Conservation (phyloP, 2,888 invertebrate species). For the Rhagonycha lutea region DNA sequence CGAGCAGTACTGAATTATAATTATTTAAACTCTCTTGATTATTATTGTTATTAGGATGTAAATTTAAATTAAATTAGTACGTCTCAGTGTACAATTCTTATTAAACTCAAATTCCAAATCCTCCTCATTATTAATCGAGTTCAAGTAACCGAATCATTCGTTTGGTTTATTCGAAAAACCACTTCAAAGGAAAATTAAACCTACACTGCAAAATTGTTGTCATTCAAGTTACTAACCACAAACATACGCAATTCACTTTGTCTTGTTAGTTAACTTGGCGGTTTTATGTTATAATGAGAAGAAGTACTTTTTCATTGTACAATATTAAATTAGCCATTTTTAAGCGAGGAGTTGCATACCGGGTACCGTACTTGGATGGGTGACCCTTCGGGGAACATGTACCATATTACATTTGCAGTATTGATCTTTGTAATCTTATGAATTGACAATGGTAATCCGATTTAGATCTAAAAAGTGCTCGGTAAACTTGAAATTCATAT, state of each 20-base stretch:
- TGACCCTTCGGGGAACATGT: no score
- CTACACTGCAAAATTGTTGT: constrained; percentile 11
- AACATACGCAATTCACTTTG: not conserved
- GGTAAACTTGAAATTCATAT: no score
- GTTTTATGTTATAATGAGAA: not conserved
- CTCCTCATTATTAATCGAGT: not conserved
- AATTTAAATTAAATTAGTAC: constrained; percentile 7
- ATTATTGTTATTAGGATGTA: constrained; percentile 7
- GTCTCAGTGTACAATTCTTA: not conserved
- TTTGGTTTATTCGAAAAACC: constrained; percentile 20
- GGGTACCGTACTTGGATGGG: no score
- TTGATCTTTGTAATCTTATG: no score
- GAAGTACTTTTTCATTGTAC: not conserved
- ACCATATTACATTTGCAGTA: no score
- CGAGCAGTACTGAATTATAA: constrained; percentile 16
- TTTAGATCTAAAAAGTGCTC: no score
- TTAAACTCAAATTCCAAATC: not conserved
- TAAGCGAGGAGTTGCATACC: no score
- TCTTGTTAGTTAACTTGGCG: not conserved
- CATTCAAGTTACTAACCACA: not conserved
- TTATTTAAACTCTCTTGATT: constrained; percentile 13
- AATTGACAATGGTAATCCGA: no score
- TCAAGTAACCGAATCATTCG: constrained; percentile 5
- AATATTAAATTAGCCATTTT: not conserved
- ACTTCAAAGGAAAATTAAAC: constrained; percentile 19